Base-by-base conservation (phyloP, 2,113 vertebrate species). In the Spermophilus dauricus region DNA sequence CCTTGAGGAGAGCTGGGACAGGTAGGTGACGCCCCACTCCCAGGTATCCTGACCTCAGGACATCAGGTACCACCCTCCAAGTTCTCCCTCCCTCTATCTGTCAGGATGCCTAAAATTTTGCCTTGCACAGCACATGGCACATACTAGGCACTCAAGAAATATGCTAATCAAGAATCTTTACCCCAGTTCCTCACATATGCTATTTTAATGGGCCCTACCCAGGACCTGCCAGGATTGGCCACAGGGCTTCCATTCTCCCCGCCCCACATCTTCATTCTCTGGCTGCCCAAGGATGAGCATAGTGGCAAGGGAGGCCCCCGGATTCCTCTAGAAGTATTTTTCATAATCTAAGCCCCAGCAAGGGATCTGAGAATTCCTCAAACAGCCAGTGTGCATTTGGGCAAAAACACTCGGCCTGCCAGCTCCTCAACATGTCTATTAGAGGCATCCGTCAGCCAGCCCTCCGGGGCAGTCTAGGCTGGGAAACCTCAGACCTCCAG, bases 301-400 rank as follows among this genome's bases (percentile, higher is more conserved):
- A 86, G 69, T n/a, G 73, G 39, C 34, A 8, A 76, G 39, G 26
- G 75, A 53, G 70, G 56, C 65, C 51, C 39, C 56, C 67, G 82
- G 78, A 94, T 78, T 96, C 65, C 86, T 97, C 91, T 91, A 61
- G 63, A 96, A 91, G 75, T 56, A 39, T 32, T 92, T 97, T 94
- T 91, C 78, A 95, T 89, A 94, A 94, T 72, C 69, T 53, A 26
- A 56, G 30, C 48, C 97, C 78, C 45, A 84, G 93, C 13, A 4
- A 91, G 84, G 69, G 56, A 86, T 75, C 82, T 94, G 69, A 37
- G 93, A 96, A 93, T 94, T 96, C 91, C 91, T 96, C 77, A 85
- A 96, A 75, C 91, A 95, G 95, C 73, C 69, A 63, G 22, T 80
- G 82, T 91, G 95, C 78, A 83, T 89, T 80, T 89, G 86, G 91